These are phyloP conservation scores for Leptopilina myrica DNA, from an alignment of 2,888 invertebrate species.

Conservation along the genomic window DNA sequence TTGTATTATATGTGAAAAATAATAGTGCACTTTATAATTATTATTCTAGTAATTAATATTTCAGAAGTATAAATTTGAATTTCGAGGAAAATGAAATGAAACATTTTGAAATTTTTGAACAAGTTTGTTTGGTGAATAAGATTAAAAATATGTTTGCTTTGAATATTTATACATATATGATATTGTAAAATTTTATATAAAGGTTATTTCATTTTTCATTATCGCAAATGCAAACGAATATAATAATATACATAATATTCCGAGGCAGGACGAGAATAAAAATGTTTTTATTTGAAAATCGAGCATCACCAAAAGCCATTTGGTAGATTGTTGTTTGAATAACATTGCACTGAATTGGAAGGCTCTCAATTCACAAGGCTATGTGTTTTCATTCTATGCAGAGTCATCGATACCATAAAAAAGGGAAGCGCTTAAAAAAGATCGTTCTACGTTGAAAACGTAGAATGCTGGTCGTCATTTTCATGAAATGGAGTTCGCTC, in stretches of 20 bases:
- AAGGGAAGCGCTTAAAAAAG: conserved; percentile 45
- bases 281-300: conserved; percentile 53
- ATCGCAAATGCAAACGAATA: background rate
- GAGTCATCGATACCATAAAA: conserved; percentile 50
- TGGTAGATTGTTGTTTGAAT: conserved; percentile 50
- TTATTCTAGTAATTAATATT: too few species aligned
- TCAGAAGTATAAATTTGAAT: too few species aligned
- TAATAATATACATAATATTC: conserved; percentile 40
- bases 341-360: conserved; percentile 5
- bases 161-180: too few species aligned
- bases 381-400: conserved; percentile 48
- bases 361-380: conserved; percentile 48
- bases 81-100: too few species aligned
- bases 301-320: conserved; percentile 53
- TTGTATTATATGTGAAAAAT: too few species aligned
- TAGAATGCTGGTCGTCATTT: conserved; percentile 37
- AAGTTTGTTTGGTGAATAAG: too few species aligned
- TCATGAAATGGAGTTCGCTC: conserved; percentile 35
- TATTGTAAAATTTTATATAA: too few species aligned
- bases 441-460: conserved; percentile 44
- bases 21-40: too few species aligned
- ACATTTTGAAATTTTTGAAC: too few species aligned
- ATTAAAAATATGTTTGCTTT: too few species aligned
- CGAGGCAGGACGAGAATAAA: conserved; percentile 49
- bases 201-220: conserved; percentile 13